A percentile compares a stretch with the other conserved stretches of the same genome.
These are phyloP conservation scores for Cryptocephalus moraei DNA, from an alignment of 2,888 invertebrate species.

Conservation along the genomic window DNA sequence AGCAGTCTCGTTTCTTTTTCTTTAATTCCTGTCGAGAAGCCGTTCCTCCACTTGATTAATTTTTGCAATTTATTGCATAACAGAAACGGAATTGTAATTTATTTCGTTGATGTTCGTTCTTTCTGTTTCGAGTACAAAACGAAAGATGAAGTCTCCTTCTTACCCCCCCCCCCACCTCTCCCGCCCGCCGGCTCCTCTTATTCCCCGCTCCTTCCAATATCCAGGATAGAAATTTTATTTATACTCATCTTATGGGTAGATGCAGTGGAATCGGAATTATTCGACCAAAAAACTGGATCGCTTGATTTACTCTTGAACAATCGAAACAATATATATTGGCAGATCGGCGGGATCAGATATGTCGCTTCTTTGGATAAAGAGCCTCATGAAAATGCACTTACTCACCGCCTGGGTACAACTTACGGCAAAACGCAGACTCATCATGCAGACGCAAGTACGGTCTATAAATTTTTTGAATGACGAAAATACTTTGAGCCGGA, in stretches of 20 bases:
- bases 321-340: constrained; percentile 4
- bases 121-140: constrained; percentile 12
- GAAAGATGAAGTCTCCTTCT: constrained; percentile 9
- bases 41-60: constrained; percentile 29
- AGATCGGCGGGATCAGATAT: no score
- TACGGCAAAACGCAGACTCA: no score
- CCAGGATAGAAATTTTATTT: constrained; percentile 14
- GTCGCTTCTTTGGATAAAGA: no score
- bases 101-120: constrained; percentile 15
- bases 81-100: constrained; percentile 26
- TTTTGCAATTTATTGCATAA: constrained; percentile 31
- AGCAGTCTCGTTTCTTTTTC: constrained; percentile 23
- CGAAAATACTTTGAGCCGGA: no score
- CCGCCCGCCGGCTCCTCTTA: constrained; percentile 3
- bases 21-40: constrained; percentile 25
- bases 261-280: constrained; percentile 18
- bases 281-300: constrained; percentile 17
- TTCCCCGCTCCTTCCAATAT: constrained; percentile 10
- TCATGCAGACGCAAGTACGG: no score
- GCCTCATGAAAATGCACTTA: no score
- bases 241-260: constrained; percentile 12
- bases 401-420: no score
- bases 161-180: neutral
- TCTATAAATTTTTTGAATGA: no score
- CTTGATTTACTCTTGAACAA: constrained; percentile 17